These are phyloP conservation scores for Acanthis flammea DNA, from an alignment of 2,797 vertebrate genomes.

Conservation along the genomic window DNA sequence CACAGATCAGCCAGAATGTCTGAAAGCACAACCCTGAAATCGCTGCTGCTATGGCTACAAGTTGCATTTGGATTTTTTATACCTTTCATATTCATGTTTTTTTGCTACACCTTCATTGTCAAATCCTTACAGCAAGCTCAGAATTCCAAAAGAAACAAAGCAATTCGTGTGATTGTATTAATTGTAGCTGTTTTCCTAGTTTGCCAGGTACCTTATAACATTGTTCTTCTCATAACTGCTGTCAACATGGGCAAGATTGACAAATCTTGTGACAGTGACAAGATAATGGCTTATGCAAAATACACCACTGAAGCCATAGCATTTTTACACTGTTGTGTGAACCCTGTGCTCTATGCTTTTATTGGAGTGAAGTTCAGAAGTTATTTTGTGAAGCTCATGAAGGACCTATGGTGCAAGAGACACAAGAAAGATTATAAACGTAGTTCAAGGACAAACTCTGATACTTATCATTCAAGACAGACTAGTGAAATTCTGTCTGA, in stretches of 20 bases:
- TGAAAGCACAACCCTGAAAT: conserved; percentile 67
- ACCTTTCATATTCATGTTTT: conserved; percentile 83
- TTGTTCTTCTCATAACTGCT: conserved; percentile 74
- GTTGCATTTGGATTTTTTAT: conserved; percentile 85
- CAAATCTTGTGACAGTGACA: conserved; percentile 45
- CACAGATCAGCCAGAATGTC: conserved; percentile 41
- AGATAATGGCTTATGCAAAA: conserved; percentile 12
- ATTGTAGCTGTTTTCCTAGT: conserved; percentile 85
- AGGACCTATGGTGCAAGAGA: conserved; percentile 80
- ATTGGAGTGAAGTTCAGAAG: conserved; percentile 89
- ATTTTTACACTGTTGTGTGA: conserved; percentile 92
- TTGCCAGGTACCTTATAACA: conserved; percentile 89
- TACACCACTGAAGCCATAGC: conserved; percentile 76
- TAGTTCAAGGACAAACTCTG: conserved; percentile 74
- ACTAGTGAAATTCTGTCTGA: conserved; percentile 81
- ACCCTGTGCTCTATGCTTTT: conserved; percentile 93
- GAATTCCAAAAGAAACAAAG: conserved; percentile 87
- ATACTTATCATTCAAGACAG: conserved; percentile 75
- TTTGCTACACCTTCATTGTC: conserved; percentile 84
- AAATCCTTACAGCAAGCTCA: conserved; percentile 79
- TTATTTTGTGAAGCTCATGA: conserved; percentile 84
- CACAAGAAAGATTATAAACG: conserved; percentile 73
- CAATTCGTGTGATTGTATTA: conserved; percentile 84
- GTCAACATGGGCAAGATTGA: conserved; percentile 26
- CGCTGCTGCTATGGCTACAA: conserved; percentile 77